phyloP scores from a whole-genome alignment of 2,797 vertebrate genomes.

The Rachycentron canadum region DNA sequence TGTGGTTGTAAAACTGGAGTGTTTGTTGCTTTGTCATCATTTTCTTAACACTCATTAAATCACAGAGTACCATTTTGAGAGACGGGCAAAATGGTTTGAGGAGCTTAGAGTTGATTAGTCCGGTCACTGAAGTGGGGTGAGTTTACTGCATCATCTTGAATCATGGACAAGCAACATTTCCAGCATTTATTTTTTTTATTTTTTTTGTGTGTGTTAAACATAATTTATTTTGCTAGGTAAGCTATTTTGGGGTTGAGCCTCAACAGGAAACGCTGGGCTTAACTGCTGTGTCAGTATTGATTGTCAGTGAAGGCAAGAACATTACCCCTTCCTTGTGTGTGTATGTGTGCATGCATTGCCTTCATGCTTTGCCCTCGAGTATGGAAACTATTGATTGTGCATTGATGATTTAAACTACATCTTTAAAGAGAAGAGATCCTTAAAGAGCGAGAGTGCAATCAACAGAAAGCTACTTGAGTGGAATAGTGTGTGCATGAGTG shows the following conservation, averaged over 20 bases:
- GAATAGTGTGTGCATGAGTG: not conserved
- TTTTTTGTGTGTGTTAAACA: not conserved
- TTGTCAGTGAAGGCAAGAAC: not conserved
- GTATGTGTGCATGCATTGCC: not conserved
- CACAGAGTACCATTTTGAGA: not conserved
- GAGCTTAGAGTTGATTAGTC: not conserved
- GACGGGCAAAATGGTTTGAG: not conserved
- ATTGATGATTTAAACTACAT: slow-evolving; percentile 15
- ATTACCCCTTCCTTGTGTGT: not conserved
- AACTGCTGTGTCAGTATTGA: slow-evolving; percentile 23
- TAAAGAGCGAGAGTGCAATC: slow-evolving; percentile 15
- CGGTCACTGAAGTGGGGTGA: not conserved
- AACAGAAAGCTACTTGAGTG: slow-evolving; percentile 12
- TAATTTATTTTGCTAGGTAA: not conserved
- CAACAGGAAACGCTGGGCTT: slow-evolving; percentile 9
- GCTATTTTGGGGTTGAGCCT: not conserved
- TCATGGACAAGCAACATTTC: too few relatives aligned
- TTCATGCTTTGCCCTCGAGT: not conserved
- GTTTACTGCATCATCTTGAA: not conserved
- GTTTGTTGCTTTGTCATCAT: not conserved
- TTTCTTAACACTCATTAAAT: slow-evolving; percentile 5
- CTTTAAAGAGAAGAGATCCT: slow-evolving; percentile 17
- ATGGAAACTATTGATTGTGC: slow-evolving; percentile 37
- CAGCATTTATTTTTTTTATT: not conserved
- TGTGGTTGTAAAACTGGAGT: slow-evolving; percentile 2